phyloP scores from a whole-genome alignment of 2,113 vertebrate species.

The Oryzias javanicus region DNA sequence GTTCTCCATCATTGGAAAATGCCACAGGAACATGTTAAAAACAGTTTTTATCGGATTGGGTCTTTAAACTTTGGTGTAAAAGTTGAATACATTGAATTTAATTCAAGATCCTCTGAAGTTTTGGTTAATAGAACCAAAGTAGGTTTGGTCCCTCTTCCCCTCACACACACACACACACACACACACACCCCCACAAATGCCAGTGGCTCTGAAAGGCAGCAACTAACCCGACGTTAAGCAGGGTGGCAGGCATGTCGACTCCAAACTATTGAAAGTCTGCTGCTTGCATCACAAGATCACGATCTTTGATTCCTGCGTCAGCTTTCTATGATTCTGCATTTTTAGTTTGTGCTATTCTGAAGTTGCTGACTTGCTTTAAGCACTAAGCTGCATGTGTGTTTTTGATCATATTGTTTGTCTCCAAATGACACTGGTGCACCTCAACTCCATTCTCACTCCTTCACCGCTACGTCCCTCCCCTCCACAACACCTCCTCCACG shows the following conservation, averaged over 20 bases:
- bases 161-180: constrained; percentile 34
- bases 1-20: no score
- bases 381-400: constrained; percentile 59
- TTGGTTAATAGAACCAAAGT: constrained; percentile 34
- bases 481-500: constrained; percentile 44
- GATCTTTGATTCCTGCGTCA: constrained; percentile 37
- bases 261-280: constrained; percentile 19
- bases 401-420: constrained; percentile 40
- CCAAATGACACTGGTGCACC: constrained; percentile 57
- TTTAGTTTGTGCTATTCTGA: constrained; percentile 52
- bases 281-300: constrained; percentile 9
- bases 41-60: no score
- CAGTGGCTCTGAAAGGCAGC: constrained; percentile 3
- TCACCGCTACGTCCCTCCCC: constrained; percentile 36
- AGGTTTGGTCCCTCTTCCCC: constrained; percentile 10
- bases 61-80: no score
- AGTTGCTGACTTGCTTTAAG: constrained; percentile 87
- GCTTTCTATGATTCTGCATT: background rate
- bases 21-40: no score
- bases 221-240: constrained; percentile 53
- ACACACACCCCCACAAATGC: no score
- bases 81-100: constrained; percentile 1
- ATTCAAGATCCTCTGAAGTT: constrained; percentile 17
- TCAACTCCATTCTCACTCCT: constrained; percentile 58
- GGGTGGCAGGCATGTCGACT: constrained; percentile 48